Conservation (phyloP, 1,140 invertebrate genomes). For the Papilio machaon region DNA sequence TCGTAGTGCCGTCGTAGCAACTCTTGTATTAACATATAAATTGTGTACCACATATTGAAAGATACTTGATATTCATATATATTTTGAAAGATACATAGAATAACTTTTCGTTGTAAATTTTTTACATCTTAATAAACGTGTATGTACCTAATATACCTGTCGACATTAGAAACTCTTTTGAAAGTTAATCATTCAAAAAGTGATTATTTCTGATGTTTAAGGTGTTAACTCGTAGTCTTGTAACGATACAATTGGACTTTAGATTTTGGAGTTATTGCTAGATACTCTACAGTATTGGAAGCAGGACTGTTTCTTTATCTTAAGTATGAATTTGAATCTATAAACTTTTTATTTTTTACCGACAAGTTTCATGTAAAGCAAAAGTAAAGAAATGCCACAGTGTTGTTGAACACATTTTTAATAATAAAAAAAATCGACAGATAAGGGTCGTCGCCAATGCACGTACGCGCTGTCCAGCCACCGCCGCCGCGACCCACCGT, state of each 20-base stretch:
- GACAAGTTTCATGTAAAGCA: neutral
- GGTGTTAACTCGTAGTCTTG: too few species aligned
- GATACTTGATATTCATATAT: slow-evolving; percentile 32
- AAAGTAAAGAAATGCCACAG: neutral
- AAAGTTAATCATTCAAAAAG: too few species aligned
- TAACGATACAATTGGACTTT: too few species aligned
- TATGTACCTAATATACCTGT: too few species aligned
- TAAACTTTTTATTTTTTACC: neutral
- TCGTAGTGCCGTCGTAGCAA: slow-evolving; percentile 37
- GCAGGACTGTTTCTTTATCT: too few species aligned
- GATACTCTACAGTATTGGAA: too few species aligned
- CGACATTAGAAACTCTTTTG: too few species aligned
- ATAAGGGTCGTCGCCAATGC: slow-evolving; percentile 49
- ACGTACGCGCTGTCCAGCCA: slow-evolving; percentile 63
- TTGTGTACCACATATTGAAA: slow-evolving; percentile 52
- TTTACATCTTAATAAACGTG: too few species aligned
- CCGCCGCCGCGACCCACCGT: slow-evolving; percentile 42
- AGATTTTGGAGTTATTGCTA: too few species aligned
- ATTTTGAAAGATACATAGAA: neutral
- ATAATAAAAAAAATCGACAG: neutral
- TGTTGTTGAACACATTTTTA: slow-evolving; percentile 8
- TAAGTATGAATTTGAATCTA: too few species aligned
- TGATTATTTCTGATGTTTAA: too few species aligned
- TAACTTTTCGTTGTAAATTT: too few species aligned
- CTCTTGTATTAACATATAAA: slow-evolving; percentile 64